Evolutionary conservation across 1,140 invertebrate species (phyloP).

Genomic region (Watersipora subatra): DNA sequence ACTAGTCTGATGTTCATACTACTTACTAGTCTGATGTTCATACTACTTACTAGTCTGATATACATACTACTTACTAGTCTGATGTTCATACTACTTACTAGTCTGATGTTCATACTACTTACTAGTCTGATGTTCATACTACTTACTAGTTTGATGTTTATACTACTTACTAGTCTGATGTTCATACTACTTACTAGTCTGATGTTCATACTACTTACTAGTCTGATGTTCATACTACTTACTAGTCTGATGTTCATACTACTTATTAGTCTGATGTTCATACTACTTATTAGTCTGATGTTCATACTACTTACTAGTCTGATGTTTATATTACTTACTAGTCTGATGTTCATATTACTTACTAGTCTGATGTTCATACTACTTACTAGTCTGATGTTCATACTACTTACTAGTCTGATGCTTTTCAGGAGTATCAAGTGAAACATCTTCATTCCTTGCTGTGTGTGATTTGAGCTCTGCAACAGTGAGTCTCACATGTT

Average conservation of each 20-base stretch:
- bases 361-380: not conserved
- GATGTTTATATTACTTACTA: not conserved
- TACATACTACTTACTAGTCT: not conserved
- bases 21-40: not conserved
- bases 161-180: not conserved
- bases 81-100: not conserved
- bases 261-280: not conserved
- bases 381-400: not conserved
- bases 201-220: not conserved
- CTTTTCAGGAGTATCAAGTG: not conserved
- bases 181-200: not conserved
- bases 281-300: not conserved
- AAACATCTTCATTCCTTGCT: not conserved
- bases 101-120: not conserved
- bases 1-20: not conserved
- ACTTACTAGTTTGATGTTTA: not conserved
- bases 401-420: not conserved
- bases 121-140: not conserved
- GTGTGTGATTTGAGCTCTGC: not conserved
- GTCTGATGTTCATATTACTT: not conserved
- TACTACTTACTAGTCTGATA: not conserved
- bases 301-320: not conserved
- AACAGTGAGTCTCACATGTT: slow-evolving; percentile 3
- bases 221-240: not conserved
- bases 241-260: not conserved